Conservation (phyloP, 2,888 invertebrate genomes). For the Calephelis perditalis region DNA sequence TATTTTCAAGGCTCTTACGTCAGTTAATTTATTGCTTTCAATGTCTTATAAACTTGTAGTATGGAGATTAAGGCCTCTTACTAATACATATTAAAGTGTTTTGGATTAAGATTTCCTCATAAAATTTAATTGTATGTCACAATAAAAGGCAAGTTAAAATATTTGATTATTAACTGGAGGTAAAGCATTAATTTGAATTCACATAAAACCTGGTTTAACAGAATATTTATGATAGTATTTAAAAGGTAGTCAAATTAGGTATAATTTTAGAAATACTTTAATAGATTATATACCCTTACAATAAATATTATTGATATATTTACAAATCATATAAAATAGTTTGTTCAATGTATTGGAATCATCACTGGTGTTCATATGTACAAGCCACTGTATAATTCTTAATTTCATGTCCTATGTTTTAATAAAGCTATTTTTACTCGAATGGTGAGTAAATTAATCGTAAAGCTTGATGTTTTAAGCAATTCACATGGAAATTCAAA, state of each 20-base stretch:
- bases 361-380: conserved; percentile 21
- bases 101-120: too few species aligned
- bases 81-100: too few species aligned
- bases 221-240: not conserved
- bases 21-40: conserved; percentile 2
- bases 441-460: conserved; percentile 4
- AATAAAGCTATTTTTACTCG: conserved; percentile 13
- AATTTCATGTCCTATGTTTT: conserved; percentile 20
- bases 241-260: not conserved
- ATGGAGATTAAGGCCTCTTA: not conserved
- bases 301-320: conserved; percentile 22
- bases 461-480: not conserved
- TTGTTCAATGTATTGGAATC: conserved; percentile 28
- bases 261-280: not conserved
- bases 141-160: too few species aligned
- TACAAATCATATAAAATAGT: conserved; percentile 24
- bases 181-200: too few species aligned
- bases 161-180: too few species aligned
- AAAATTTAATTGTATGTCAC: too few species aligned
- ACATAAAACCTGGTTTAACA: too few species aligned
- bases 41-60: not conserved
- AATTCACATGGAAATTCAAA: not conserved
- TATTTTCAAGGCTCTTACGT: not conserved
- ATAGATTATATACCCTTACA: conserved; percentile 27
- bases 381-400: conserved; percentile 17